phyloP scores from a whole-genome alignment of 2,888 invertebrate species.

The Cerceris rybyensis region DNA sequence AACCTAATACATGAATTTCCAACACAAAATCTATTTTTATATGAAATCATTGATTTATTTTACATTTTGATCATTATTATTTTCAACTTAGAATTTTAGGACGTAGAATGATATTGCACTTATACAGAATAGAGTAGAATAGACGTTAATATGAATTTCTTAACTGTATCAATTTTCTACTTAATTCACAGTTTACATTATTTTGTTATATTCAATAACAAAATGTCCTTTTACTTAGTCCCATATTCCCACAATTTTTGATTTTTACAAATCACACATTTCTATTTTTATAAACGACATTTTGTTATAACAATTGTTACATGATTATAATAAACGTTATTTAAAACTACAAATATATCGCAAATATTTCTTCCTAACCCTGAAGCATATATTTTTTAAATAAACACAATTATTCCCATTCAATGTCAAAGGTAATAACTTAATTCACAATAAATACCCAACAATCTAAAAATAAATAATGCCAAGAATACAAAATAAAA shows the following conservation, averaged over 20 bases:
- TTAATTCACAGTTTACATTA: neutral
- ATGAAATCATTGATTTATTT: too few relatives aligned
- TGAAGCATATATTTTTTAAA: neutral
- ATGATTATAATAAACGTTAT: neutral
- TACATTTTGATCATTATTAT: too few relatives aligned
- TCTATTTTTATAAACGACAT: neutral
- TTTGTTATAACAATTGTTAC: neutral
- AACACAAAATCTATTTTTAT: too few relatives aligned
- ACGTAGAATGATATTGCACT: too few relatives aligned
- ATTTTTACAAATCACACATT: neutral
- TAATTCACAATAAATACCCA: neutral
- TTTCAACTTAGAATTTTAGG: too few relatives aligned
- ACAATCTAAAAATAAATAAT: neutral
- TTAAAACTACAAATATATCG: neutral
- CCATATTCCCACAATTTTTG: neutral
- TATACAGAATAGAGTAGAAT: too few relatives aligned
- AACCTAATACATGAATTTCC: too few relatives aligned
- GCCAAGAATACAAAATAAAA: too few relatives aligned
- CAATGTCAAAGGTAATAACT: neutral
- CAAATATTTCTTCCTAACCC: too few relatives aligned
- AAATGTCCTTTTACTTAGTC: neutral
- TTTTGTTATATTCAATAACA: neutral
- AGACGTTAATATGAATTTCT: too few relatives aligned
- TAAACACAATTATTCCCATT: neutral
- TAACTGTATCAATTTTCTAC: too few relatives aligned